phyloP scores from a whole-genome alignment of 53 echinoderm and acorn worm genomes.

The Hippasteria phrygiana region DNA sequence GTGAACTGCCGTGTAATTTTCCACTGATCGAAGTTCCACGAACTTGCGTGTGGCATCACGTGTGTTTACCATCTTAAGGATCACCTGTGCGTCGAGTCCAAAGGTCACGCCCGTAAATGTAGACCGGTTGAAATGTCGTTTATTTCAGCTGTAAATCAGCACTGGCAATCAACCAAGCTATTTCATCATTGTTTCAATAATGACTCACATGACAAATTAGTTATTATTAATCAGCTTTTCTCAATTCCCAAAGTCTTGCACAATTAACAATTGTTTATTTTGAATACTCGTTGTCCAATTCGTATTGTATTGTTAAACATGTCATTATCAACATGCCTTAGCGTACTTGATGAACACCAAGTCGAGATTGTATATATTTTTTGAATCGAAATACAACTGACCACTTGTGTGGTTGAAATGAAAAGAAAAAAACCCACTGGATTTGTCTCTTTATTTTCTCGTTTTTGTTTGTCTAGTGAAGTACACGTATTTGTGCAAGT shows the following conservation, averaged over 20 bases:
- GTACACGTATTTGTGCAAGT: too few species aligned
- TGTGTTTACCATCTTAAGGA: neutral
- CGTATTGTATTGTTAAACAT: conserved; percentile 19
- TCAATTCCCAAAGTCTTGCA: too few species aligned
- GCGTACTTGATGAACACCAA: conserved; percentile 9
- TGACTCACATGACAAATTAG: too few species aligned
- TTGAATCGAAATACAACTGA: conserved; percentile 46
- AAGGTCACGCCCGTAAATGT: neutral
- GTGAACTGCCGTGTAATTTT: neutral
- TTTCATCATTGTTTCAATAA: too few species aligned
- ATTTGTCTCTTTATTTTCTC: neutral
- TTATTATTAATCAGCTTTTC: too few species aligned
- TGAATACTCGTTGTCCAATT: too few species aligned
- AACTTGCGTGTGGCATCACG: neutral
- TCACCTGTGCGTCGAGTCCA: neutral
- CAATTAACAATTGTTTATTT: too few species aligned
- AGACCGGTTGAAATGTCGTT: neutral
- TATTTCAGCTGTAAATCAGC: too few species aligned
- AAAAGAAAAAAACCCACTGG: neutral
- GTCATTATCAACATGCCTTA: conserved; percentile 42
- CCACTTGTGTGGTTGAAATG: conserved; percentile 26
- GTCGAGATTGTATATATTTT: conserved; percentile 58
- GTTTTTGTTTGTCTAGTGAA: too few species aligned
- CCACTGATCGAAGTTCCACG: neutral
- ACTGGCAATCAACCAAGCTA: too few species aligned